phyloP scores from a whole-genome alignment of 37 sponge, comb jelly and placozoan genomes.

The Chondrilla cf. caribensis region DNA sequence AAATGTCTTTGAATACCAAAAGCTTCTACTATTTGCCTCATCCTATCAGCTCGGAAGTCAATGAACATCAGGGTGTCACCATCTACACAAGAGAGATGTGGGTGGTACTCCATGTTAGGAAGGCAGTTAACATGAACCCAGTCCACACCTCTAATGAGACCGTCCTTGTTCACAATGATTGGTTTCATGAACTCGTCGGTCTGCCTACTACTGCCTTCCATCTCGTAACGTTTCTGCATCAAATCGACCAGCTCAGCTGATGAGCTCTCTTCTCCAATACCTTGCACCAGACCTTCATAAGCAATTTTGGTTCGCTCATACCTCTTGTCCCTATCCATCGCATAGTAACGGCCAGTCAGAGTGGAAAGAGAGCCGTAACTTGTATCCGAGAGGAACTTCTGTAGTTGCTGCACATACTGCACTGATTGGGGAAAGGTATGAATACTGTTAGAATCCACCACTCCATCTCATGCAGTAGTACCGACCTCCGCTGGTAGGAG shows the following conservation, averaged over 20 bases:
- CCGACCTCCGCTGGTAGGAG: conserved; percentile 85
- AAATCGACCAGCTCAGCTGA: conserved; percentile 35
- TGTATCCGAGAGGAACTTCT: conserved; percentile 43
- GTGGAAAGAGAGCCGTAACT: conserved; percentile 84
- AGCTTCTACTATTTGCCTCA: conserved; percentile 95
- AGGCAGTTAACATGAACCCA: no score
- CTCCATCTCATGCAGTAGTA: background rate
- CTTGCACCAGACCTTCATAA: conserved; percentile 85
- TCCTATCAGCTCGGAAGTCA: conserved; percentile 91
- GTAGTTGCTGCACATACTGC: conserved; percentile 57
- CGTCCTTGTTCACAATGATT: conserved; percentile 75
- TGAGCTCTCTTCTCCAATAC: conserved; percentile 60
- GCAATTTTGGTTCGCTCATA: conserved; percentile 90
- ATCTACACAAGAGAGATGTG: conserved; percentile 45
- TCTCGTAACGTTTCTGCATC: conserved; percentile 70
- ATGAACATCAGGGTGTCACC: conserved; percentile 92
- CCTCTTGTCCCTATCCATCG: conserved; percentile 97
- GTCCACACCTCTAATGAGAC: conserved; percentile 63
- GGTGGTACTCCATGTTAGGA: background rate
- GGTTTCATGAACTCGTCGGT: conserved; percentile 98
- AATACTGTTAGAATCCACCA: background rate
- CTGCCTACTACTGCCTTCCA: conserved; percentile 50
- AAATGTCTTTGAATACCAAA: conserved; percentile 93
- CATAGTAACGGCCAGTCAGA: conserved; percentile 93
- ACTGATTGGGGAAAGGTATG: conserved; percentile 33